Evolutionary conservation across 2,113 vertebrate species (phyloP).

Genomic region (Tauraco erythrolophus): DNA sequence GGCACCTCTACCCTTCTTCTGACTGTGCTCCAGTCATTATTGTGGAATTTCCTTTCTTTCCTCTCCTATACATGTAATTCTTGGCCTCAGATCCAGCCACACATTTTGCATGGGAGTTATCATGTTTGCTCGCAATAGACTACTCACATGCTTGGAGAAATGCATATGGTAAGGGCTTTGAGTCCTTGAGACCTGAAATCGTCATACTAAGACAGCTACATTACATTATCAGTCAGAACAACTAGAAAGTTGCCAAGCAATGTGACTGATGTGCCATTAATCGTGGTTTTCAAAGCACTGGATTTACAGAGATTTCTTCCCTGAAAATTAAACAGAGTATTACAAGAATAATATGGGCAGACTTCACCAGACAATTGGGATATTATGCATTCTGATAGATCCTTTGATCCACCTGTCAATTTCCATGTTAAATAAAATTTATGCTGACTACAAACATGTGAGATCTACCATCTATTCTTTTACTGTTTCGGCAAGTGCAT

Average conservation of each 20-base stretch:
- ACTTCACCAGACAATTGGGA: not conserved
- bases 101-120: not conserved
- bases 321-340: not conserved
- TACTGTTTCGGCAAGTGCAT: not conserved
- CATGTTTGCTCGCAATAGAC: not conserved
- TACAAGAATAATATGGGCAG: not conserved
- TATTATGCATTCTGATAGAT: not conserved
- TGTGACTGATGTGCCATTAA: not conserved
- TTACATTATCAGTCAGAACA: not conserved
- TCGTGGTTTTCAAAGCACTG: not conserved
- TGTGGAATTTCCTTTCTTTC: conserved; percentile 29
- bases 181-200: not conserved
- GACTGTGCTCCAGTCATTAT: not conserved
- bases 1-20: not conserved
- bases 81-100: not conserved
- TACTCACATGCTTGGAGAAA: not conserved
- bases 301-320: not conserved
- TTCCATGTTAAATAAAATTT: not conserved
- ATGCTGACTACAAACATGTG: not conserved
- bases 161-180: not conserved
- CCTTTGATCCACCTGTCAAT: not conserved
- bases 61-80: not conserved
- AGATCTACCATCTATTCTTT: not conserved
- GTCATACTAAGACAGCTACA: not conserved
- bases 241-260: not conserved